Base-by-base conservation (phyloP, 1,140 invertebrate species). In the Atta colombica region DNA sequence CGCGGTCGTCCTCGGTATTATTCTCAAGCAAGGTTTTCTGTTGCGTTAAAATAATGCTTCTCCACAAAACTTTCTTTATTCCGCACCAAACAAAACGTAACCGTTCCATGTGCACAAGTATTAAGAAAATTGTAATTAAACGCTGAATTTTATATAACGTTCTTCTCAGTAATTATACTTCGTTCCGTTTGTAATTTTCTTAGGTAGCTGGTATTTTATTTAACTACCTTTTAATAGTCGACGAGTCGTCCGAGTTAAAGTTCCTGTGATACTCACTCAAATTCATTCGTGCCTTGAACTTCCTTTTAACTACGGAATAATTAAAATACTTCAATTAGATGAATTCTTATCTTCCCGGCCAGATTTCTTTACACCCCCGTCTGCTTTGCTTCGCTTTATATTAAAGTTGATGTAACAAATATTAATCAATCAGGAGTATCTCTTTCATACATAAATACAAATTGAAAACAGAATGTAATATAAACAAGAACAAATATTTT, bases 271-370 rank as follows among this genome's bases (percentile, higher is more conserved):
- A 84, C 74, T 86, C 63, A 49, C 88, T 72, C 77, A 89, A 89
- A 74, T 78, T 75, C 51, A 61, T 75, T 87, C 77, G 88, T 81
- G 88, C 75, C 80, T 71, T 58, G 51, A 74, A 90, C 88, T 77
- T 39, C 74, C 31, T 58, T 87, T 78, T 69, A 45, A 61, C 77
- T 89, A 82, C 77, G 88, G 75, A 89, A 90, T 90, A 90, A 90
- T 90, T 90, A 90, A 90, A 90, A 90, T 89, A 89, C 88, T 89
- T 89, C 88, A 82, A 90, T 90, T 90, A 90, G 77, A 84, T 61
- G 80, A 84, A 84, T 84, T 84, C 80, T 84, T 84, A 75, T 74
- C 39, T 61, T 18, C 25, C 68, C 25, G n/a, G 39, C 3, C 55
- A 84, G 80, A 84, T 84, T 84, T 84, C 69, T 75, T 84, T 81